Evolutionary conservation across 2,113 vertebrate species (phyloP).

Genomic region (Chroicocephalus ridibundus): DNA sequence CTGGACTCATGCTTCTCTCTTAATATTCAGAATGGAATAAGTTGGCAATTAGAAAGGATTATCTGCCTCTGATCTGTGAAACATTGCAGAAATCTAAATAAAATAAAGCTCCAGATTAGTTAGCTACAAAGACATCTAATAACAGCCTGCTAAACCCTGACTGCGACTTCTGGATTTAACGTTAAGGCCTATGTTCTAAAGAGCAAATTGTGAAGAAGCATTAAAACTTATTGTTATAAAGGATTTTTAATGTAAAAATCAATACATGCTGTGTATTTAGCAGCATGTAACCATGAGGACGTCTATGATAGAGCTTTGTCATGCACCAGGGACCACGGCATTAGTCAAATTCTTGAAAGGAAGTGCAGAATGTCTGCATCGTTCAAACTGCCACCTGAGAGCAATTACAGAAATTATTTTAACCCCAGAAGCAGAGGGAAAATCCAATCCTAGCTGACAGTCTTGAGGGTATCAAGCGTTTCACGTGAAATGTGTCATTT

Average conservation of each 20-base stretch:
- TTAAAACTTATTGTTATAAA: conserved; percentile 33
- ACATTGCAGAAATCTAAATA: conserved; percentile 10
- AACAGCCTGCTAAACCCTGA: conserved; percentile 33
- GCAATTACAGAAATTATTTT: conserved; percentile 54
- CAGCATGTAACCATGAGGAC: conserved; percentile 24
- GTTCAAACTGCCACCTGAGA: conserved; percentile 40
- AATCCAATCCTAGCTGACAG: neutral
- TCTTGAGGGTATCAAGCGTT: neutral
- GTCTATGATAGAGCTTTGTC: conserved; percentile 22
- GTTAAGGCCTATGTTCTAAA: neutral
- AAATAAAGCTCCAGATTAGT: conserved; percentile 51
- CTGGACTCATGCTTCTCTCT: conserved; percentile 17
- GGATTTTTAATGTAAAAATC: conserved; percentile 59
- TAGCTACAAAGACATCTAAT: conserved; percentile 20
- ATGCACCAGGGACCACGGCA: conserved; percentile 32
- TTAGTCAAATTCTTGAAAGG: conserved; percentile 47
- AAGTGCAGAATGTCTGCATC: conserved; percentile 8
- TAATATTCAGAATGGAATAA: conserved; percentile 14
- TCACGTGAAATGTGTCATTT: neutral
- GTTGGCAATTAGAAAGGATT: conserved; percentile 48
- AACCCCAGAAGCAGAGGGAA: conserved; percentile 18
- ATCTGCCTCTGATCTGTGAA: conserved; percentile 41
- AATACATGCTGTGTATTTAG: conserved; percentile 36
- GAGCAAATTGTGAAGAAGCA: conserved; percentile 8
- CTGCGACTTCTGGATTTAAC: conserved; percentile 29